Conservation (phyloP, 2,888 invertebrate species). For the Lasioglossum marginatum region DNA sequence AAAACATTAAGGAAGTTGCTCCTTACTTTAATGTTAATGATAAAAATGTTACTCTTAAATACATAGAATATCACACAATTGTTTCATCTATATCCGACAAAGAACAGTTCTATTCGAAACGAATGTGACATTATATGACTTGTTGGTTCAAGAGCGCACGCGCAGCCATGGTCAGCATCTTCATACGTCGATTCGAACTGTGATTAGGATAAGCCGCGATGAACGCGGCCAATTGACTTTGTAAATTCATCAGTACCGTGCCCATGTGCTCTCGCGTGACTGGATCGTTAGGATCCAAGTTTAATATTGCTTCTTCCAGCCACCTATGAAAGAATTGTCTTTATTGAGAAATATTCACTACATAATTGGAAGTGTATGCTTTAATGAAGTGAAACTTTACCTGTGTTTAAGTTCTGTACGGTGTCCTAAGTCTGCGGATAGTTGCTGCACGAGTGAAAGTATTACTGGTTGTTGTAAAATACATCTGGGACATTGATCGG, state of each 20-base stretch:
- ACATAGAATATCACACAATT: slow-evolving; percentile 33
- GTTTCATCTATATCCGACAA: slow-evolving; percentile 33
- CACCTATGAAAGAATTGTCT: slow-evolving; percentile 87
- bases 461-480: slow-evolving; percentile 94
- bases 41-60: slow-evolving; percentile 37
- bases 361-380: slow-evolving; percentile 12
- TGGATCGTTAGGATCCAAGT: slow-evolving; percentile 91
- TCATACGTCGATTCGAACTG: slow-evolving; percentile 88
- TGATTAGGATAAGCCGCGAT: slow-evolving; percentile 88
- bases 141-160: slow-evolving; percentile 85
- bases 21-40: slow-evolving; percentile 21
- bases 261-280: slow-evolving; percentile 94
- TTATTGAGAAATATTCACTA: not conserved
- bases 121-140: slow-evolving; percentile 57
- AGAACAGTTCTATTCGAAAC: slow-evolving; percentile 40
- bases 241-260: slow-evolving; percentile 90
- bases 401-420: slow-evolving; percentile 93
- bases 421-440: slow-evolving; percentile 94
- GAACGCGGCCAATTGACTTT: slow-evolving; percentile 90
- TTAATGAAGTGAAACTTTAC: slow-evolving; percentile 83
- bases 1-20: slow-evolving; percentile 18
- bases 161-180: slow-evolving; percentile 90
- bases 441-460: slow-evolving; percentile 96
- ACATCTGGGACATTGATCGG: slow-evolving; percentile 87
- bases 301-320: slow-evolving; percentile 94